Base-by-base conservation (phyloP, 1,140 invertebrate species). In the Asobara japonica region DNA sequence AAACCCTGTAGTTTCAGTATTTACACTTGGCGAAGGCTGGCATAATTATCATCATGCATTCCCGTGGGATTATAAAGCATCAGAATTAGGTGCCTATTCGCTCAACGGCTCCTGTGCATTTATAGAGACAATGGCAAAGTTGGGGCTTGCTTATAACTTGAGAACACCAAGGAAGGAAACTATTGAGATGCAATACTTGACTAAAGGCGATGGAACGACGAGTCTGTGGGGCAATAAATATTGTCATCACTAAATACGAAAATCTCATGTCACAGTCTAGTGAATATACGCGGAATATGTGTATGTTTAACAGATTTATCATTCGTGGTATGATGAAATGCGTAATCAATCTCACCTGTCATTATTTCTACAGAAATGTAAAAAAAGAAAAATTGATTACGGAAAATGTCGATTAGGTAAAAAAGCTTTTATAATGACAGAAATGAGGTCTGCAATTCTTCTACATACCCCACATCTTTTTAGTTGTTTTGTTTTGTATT, bases 1-100 rank as follows among this genome's bases (percentile, higher is more conserved):
- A 68, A 90, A 89, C 72, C 71, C 77, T 22, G 75, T 78, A 2
- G 88, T 89, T 13, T 76, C 87, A 3, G 77, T 88, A 30, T 79
- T 87, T 38, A 71, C 86, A 0, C 68, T 83, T 2, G 88, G 89
- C 4, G 89, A 89, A 82, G 91, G 91, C 22, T 91, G 90, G 85
- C 91, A 93, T 81, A 93, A 93, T 83, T 93, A 92, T 80, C 92
- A 93, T 79, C 92, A 93, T 79, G 88, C 89, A 2, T 93, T 93
- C 81, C 92, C 92, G 0, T 90, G 89, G 79, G 92, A 93, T 82
- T 91, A 91, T 76, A 86, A 89, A 71, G 84, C 89, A 11, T 80
- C 88, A 11, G 89, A 90, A 67, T 79, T 89, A 5, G 87, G 90
- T 11, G 73, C 74, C 45, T 89, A 87, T 80, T 81, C 84, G 31